phyloP scores from a whole-genome alignment of 2,888 invertebrate species.

The Sialis fuliginosa region DNA sequence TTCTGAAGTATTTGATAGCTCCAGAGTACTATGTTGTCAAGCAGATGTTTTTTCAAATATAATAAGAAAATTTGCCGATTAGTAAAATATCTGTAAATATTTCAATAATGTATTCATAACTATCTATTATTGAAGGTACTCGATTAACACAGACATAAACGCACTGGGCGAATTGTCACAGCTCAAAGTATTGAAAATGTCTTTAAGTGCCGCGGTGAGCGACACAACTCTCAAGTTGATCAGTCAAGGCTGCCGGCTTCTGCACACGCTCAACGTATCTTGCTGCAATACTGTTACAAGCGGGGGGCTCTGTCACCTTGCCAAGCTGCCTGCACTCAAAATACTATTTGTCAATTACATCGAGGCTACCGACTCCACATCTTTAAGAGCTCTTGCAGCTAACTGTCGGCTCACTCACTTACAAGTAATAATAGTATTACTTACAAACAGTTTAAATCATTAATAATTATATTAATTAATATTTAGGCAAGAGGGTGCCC shows the following conservation, averaged over 20 bases:
- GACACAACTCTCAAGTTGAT: constrained; percentile 1
- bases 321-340: constrained; percentile 1
- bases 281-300: not conserved
- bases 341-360: too few relatives aligned
- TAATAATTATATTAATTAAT: not conserved
- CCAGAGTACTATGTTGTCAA: too few relatives aligned
- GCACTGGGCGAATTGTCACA: not conserved
- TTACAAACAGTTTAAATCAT: not conserved
- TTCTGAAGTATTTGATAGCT: too few relatives aligned
- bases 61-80: too few relatives aligned
- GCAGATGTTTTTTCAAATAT: too few relatives aligned
- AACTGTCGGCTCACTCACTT: too few relatives aligned
- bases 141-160: not conserved
- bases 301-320: not conserved
- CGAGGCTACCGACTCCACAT: too few relatives aligned
- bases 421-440: not conserved
- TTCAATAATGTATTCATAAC: too few relatives aligned
- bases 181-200: not conserved
- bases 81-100: too few relatives aligned
- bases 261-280: not conserved
- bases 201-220: not conserved
- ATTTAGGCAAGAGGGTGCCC: constrained; percentile 3
- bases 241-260: not conserved
- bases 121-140: too few relatives aligned
- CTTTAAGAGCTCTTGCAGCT: too few relatives aligned